Evolutionary conservation across 2,888 invertebrate species (phyloP).

Genomic region (Calliopum simillimum): DNA sequence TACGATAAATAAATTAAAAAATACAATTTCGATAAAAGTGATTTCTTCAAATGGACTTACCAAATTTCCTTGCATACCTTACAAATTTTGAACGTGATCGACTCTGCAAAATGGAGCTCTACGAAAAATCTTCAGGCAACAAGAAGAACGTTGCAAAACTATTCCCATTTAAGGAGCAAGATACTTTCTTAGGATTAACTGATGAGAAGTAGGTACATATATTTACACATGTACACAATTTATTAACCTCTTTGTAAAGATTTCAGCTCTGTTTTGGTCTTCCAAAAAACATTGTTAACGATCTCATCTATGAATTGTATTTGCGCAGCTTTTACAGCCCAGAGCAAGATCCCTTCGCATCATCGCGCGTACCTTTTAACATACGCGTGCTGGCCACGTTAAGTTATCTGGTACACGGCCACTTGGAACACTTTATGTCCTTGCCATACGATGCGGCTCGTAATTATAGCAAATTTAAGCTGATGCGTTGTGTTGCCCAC

Average conservation of each 20-base stretch:
- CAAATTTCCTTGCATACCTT: too few relatives aligned
- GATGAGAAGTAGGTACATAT: too few relatives aligned
- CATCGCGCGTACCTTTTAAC: slow-evolving; percentile 32
- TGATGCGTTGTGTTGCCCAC: slow-evolving; percentile 25
- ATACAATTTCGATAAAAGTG: too few relatives aligned
- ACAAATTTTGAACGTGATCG: too few relatives aligned
- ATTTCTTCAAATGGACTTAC: too few relatives aligned
- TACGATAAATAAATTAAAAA: too few relatives aligned
- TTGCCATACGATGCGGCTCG: slow-evolving; percentile 25
- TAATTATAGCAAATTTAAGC: background rate
- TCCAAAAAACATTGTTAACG: background rate
- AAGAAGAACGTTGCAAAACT: too few relatives aligned
- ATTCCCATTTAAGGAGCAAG: too few relatives aligned
- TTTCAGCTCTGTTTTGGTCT: slow-evolving; percentile 20
- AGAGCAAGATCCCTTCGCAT: background rate
- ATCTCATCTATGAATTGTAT: background rate
- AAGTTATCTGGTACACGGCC: slow-evolving; percentile 35
- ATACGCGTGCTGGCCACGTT: slow-evolving; percentile 40
- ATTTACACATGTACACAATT: too few relatives aligned
- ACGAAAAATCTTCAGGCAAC: too few relatives aligned
- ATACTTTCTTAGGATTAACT: too few relatives aligned
- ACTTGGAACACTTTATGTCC: slow-evolving; percentile 26
- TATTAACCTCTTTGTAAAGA: background rate
- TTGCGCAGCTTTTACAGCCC: background rate
- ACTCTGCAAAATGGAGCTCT: too few relatives aligned